Percentiles rank a stretch among this genome's conserved stretches.
Conservation (phyloP, 2,797 vertebrate genomes). For the Protosalanx chinensis region DNA sequence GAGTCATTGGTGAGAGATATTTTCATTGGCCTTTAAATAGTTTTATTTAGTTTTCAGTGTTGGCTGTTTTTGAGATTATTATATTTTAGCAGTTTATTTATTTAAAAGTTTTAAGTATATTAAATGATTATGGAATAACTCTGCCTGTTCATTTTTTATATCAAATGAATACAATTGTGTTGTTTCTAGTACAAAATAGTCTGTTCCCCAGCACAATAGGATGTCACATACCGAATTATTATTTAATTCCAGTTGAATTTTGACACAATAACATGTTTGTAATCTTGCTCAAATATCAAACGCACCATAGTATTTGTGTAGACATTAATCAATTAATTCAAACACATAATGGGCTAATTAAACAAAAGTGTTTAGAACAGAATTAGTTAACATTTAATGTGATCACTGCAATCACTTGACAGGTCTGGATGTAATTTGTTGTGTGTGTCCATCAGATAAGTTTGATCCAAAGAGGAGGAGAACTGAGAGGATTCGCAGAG, state of each 20-base stretch:
- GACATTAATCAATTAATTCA: too few relatives aligned
- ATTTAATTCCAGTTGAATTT: too few relatives aligned
- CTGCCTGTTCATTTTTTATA: not conserved
- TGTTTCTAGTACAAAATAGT: not conserved
- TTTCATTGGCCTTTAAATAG: not conserved
- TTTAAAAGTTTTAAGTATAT: not conserved
- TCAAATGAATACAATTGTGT: not conserved
- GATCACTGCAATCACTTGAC: not conserved
- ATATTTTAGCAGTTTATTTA: constrained; percentile 43
- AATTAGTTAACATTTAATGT: not conserved
- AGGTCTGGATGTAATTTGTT: not conserved
- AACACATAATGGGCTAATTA: not conserved
- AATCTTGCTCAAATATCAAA: too few relatives aligned
- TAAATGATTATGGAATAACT: not conserved
- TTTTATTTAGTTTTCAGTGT: not conserved
- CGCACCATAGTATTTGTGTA: not conserved
- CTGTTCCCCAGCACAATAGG: too few relatives aligned
- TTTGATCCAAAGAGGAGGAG: constrained; percentile 89
- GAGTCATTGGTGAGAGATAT: constrained; percentile 6
- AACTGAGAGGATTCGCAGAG: constrained; percentile 90
- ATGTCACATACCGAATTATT: too few relatives aligned
- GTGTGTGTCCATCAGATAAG: constrained; percentile 74
- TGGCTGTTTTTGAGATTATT: not conserved
- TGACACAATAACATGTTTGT: too few relatives aligned
- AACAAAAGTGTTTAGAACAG: not conserved